A percentile compares a stretch with the other conserved stretches of the same genome.
Conservation (phyloP, 2,113 vertebrate species). For the Alaudala cheleensis region DNA sequence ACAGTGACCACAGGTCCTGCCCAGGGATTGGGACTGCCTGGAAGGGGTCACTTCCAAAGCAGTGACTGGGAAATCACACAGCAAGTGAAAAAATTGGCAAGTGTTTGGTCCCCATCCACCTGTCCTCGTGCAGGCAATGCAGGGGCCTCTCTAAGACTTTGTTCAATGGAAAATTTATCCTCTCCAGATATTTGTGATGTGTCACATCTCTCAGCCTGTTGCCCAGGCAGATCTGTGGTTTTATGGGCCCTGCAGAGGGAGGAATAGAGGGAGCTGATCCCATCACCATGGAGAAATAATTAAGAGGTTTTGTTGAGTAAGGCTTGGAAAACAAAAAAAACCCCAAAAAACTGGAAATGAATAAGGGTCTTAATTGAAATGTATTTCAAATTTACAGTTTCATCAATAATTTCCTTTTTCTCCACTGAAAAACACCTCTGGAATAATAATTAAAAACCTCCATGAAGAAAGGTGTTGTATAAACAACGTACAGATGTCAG, state of each 20-base stretch:
- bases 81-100: background rate
- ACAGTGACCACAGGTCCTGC: background rate
- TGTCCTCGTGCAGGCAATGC: background rate
- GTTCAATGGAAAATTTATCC: background rate
- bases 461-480: background rate
- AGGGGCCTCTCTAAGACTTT: background rate
- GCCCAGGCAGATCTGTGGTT: background rate
- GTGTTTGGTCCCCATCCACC: background rate
- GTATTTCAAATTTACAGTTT: background rate
- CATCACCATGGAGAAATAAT: background rate
- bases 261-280: background rate
- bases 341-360: background rate
- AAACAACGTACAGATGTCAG: background rate
- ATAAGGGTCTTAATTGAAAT: background rate
- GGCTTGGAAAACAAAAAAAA: background rate
- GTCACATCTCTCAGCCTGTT: background rate
- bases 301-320: slow-evolving; percentile 3
- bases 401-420: background rate
- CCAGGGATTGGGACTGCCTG: background rate
- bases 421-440: background rate
- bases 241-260: background rate
- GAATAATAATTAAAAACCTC: background rate
- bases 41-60: background rate
- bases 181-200: background rate
- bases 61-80: background rate